These are phyloP conservation scores for Heliothis virescens DNA, from an alignment of 1,140 invertebrate genomes.

Conservation along the genomic window DNA sequence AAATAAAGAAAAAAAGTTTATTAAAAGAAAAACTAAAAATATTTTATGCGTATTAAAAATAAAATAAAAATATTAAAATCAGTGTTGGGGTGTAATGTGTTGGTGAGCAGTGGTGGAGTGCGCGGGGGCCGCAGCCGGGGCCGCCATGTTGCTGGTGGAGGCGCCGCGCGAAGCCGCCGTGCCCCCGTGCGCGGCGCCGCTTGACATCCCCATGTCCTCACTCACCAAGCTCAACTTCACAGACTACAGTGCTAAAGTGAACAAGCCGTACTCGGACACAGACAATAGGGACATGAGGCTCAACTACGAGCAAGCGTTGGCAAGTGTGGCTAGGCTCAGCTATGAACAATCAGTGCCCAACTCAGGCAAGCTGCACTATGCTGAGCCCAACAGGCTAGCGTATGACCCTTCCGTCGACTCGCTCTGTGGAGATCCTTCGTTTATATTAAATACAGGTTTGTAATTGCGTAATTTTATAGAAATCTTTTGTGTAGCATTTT, in stretches of 20 bases:
- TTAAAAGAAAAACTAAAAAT: conserved; percentile 9
- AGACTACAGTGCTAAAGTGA: conserved; percentile 83
- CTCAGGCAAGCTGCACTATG: conserved; percentile 72
- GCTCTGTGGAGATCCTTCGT: conserved; percentile 73
- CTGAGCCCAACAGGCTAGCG: conserved; percentile 72
- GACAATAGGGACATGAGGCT: conserved; percentile 72
- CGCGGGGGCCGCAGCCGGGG: conserved; percentile 58
- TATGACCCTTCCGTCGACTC: conserved; percentile 75
- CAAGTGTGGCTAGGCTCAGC: conserved; percentile 69
- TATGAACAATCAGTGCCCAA: conserved; percentile 76
- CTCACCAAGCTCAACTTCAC: conserved; percentile 79
- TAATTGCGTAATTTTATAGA: conserved; percentile 8
- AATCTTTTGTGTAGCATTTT: not conserved
- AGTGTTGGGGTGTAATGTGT: conserved; percentile 63
- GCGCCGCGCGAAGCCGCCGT: conserved; percentile 83
- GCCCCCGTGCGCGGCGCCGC: conserved; percentile 80
- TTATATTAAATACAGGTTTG: conserved; percentile 75
- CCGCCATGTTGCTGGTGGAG: conserved; percentile 84
- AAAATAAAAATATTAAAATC: conserved; percentile 40
- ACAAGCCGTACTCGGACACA: conserved; percentile 68
- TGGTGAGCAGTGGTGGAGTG: conserved; percentile 64
- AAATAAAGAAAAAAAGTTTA: not conserved
- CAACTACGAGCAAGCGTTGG: conserved; percentile 76
- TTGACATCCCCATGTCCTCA: conserved; percentile 81
- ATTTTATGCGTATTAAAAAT: conserved; percentile 9